Conservation (phyloP, 2,888 invertebrate genomes). For the Stenodera caucasica region DNA sequence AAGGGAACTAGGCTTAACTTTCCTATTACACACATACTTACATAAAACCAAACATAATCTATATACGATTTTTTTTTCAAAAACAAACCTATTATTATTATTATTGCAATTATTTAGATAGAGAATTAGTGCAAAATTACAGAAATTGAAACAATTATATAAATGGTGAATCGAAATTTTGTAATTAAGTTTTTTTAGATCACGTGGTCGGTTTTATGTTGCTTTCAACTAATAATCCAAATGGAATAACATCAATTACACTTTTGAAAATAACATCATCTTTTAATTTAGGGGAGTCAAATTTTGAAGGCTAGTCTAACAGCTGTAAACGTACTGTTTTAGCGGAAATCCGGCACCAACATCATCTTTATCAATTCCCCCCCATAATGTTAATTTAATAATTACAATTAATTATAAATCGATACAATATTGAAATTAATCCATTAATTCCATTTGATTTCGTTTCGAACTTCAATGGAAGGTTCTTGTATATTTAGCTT, state of each 20-base stretch:
- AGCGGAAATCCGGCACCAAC: constrained; percentile 51
- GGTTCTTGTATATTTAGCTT: too few relatives aligned
- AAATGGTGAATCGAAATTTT: too few relatives aligned
- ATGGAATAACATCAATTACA: background rate
- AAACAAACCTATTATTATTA: too few relatives aligned
- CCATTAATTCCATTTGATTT: too few relatives aligned
- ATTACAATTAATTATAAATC: constrained; percentile 30
- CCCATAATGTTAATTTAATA: too few relatives aligned
- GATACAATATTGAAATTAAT: too few relatives aligned
- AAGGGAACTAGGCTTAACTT: constrained; percentile 43
- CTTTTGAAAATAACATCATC: background rate
- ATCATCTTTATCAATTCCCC: constrained; percentile 38
- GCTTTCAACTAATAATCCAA: background rate
- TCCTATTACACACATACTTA: constrained; percentile 28
- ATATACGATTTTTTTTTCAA: background rate
- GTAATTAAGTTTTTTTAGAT: too few relatives aligned
- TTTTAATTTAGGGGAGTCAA: constrained; percentile 8
- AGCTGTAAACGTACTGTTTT: constrained; percentile 47
- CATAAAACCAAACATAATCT: background rate
- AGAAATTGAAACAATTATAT: too few relatives aligned
- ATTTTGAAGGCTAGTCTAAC: constrained; percentile 36
- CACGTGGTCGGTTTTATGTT: too few relatives aligned
- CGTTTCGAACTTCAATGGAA: too few relatives aligned
- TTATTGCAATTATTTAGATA: too few relatives aligned
- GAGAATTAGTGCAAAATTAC: too few relatives aligned